Evolutionary conservation across 1,140 invertebrate genomes (phyloP).

Genomic region (Trichogramma pretiosum): DNA sequence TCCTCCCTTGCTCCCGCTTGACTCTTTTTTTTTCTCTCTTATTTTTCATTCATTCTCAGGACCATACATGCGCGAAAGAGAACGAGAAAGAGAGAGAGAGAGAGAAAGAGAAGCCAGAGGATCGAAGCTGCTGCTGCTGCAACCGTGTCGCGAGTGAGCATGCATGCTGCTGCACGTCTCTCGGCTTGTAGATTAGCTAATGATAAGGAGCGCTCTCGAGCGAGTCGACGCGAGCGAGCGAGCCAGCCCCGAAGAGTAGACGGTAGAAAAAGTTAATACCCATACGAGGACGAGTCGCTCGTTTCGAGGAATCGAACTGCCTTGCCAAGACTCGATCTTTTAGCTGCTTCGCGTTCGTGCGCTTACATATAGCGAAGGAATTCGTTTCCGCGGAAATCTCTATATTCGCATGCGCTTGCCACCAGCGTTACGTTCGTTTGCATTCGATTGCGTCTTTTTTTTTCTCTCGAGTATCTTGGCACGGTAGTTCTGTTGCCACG

Average conservation of each 20-base stretch:
- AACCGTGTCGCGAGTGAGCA: constrained; percentile 7
- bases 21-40: constrained; percentile 15
- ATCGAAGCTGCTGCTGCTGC: no score
- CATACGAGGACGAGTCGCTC: no score
- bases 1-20: neutral
- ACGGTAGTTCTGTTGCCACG: no score
- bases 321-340: neutral
- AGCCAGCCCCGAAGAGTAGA: no score
- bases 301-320: constrained; percentile 9
- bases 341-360: no score
- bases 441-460: neutral
- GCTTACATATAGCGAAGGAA: no score
- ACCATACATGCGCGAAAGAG: no score
- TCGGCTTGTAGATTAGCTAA: constrained; percentile 11
- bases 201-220: constrained; percentile 7
- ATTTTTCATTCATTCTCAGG: no score
- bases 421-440: neutral
- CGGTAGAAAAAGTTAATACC: no score
- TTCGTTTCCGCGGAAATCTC: constrained; percentile 10
- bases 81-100: no score
- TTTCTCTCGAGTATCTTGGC: neutral
- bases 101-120: no score
- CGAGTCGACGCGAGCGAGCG: neutral
- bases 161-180: no score
- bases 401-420: neutral